Base-by-base conservation (phyloP, 2,888 invertebrate species). In the Nomada flava region DNA sequence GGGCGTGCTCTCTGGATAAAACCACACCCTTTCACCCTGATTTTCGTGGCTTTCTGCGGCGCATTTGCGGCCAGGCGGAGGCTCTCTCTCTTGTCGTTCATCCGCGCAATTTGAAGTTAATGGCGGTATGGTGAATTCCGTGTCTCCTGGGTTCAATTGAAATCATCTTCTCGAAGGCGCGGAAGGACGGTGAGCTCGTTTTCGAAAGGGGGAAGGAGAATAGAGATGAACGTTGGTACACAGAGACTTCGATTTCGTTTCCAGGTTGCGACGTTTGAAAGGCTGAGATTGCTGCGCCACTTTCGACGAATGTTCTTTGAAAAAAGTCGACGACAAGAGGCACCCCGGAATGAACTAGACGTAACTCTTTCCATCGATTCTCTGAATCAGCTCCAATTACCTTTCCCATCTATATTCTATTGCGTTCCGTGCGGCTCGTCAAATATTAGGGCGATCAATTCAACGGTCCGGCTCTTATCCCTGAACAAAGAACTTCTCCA, bases 31-130 rank as follows among this genome's bases (percentile, higher is more conserved):
- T 83, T 81, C 78, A 63, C 55, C 70, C 69, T 26, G 62, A 79
- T 70, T 71, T 60, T 50, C 67, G 76, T 67, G 75, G 83, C 79
- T 82, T 89, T 83, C 80, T 73, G 85, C 84, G 73, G 69, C 47
- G 79, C 87, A 79, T 84, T 86, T 82, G 84, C 70, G 84, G 75
- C 72, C 69, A 26, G 65, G 36, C 76, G 26, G 60, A 15, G 36
- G 7, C 36, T 1, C 10, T 68, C 75, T 67, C 73, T 73, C 70
- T 55, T 71, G 60, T 52, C 82, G 80, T 76, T 81, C 78, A 76
- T 83, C 68, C 86, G 76, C 69, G 81, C 82, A 81, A 87, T 87
- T 88, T 84, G 60, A 83, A 76, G 83, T 83, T 86, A 88, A 88
- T 88, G 85, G 85, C 69, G 84, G 84, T 76, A 76, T 67, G 68